Conservation (phyloP, 1,140 invertebrate genomes). For the Lucilia sericata region DNA sequence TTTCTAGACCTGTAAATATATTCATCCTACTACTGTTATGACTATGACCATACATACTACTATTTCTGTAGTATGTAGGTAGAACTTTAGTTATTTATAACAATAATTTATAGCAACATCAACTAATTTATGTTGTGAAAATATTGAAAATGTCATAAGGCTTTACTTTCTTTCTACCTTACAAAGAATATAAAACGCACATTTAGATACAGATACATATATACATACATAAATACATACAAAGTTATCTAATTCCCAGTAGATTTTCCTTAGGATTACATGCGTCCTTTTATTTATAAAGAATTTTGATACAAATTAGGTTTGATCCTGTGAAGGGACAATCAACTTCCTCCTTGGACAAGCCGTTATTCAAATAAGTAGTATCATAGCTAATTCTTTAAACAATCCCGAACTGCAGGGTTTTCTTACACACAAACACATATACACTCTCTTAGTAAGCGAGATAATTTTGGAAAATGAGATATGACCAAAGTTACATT, state of each 20-base stretch:
- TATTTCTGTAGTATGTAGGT: not conserved
- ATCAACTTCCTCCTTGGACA: no score
- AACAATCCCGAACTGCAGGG: no score
- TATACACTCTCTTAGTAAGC: not conserved
- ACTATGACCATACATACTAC: not conserved
- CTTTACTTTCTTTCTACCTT: not conserved
- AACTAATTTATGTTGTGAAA: conserved; percentile 27
- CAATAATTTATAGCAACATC: conserved; percentile 13
- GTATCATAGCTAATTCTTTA: no score
- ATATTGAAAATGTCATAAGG: conserved; percentile 29
- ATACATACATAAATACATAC: no score
- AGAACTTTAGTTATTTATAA: conserved; percentile 6
- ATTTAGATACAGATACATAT: no score
- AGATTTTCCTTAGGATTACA: no score
- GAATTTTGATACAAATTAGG: no score
- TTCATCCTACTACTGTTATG: not conserved
- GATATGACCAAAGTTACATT: not conserved
- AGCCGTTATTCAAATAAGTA: no score
- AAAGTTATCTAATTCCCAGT: not conserved
- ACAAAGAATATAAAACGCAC: not conserved
- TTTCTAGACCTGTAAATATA: not conserved
- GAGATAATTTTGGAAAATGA: not conserved
- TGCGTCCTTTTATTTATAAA: no score
- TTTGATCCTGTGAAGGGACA: no score
- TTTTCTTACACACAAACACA: not conserved